Base-by-base conservation (phyloP, 2,888 invertebrate species). In the Hirudinaria manillensis region DNA sequence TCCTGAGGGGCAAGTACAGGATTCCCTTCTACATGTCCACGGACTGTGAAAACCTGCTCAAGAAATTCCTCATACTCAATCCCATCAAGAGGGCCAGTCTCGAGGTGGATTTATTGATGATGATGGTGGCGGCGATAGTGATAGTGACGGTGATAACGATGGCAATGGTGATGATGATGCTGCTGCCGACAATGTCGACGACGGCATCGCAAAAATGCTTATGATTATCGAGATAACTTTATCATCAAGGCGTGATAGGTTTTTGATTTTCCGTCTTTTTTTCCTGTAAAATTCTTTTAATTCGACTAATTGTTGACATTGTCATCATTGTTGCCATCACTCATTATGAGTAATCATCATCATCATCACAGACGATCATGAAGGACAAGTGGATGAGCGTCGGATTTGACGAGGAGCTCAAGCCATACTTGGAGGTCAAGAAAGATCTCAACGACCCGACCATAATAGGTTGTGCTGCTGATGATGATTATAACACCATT, bases 1-100 rank as follows among this genome's bases (percentile, higher is more conserved):
- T 99, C 81, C 90, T 99, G 81, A 89, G 98, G 81, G 99, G 99
- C 81, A 99, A 99, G 88, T 99, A 99, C 88, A 92, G 99, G 87
- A 99, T 99, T 88, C 99, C 99, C 78, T 99, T 99, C 90, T 99
- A 99, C 89, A 99, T 99, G 99, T 98, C 98, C 80, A 99, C 98
- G 81, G 99, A 99, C 89, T 99, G 99, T 88, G 99, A 99, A 89
- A 96, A 95, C 88, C 90, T 99, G 82, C 90, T 99, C 83, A 98
- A 98, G 89, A 99, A 99, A 89, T 99, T 99, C 89, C 90, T 99
- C 84, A 98, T 99, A 83, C 90, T 99, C 86, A 99, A 98, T 88
- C 99, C 99, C 81, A 91, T 92, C 29, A 72, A 72, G 36, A 72
- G 75, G 55, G 75, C 75, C 21, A 71, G 61, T 29, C 75, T 75